These are phyloP conservation scores for Hemichromis elongatus DNA, from an alignment of 2,113 vertebrate species.

Conservation along the genomic window DNA sequence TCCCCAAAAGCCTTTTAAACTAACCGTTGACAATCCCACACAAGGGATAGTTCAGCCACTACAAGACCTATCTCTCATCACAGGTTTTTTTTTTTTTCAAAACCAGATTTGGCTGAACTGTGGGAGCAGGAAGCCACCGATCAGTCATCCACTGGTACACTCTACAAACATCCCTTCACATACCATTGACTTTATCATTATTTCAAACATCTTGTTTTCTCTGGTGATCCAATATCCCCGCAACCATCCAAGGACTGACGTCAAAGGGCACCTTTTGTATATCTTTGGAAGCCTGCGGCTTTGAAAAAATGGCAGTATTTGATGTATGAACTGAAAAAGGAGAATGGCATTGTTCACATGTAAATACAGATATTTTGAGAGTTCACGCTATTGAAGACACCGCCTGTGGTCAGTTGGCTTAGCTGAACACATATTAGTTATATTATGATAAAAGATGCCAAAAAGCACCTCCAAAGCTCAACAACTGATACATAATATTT, in stretches of 20 bases:
- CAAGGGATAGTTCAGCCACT: background rate
- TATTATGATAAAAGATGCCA: background rate
- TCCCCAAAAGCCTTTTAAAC: background rate
- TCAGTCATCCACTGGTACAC: background rate
- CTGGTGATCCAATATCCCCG: background rate
- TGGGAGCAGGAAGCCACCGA: background rate
- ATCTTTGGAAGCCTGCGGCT: background rate
- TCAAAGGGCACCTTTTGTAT: background rate
- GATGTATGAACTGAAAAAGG: background rate
- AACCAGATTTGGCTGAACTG: background rate
- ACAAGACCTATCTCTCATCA: background rate
- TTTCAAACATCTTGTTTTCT: background rate
- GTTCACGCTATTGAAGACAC: fast-evolving
- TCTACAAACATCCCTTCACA: background rate
- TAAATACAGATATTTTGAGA: background rate
- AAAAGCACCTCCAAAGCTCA: background rate
- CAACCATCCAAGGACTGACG: background rate
- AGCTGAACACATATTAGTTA: background rate
- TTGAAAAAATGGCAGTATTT: background rate
- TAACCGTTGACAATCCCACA: background rate
- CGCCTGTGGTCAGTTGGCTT: background rate
- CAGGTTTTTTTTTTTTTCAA: background rate
- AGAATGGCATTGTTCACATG: background rate
- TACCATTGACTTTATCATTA: background rate
- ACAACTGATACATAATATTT: background rate